Base-by-base conservation (phyloP, 2,113 vertebrate genomes). In the Herpailurus yagouaroundi region DNA sequence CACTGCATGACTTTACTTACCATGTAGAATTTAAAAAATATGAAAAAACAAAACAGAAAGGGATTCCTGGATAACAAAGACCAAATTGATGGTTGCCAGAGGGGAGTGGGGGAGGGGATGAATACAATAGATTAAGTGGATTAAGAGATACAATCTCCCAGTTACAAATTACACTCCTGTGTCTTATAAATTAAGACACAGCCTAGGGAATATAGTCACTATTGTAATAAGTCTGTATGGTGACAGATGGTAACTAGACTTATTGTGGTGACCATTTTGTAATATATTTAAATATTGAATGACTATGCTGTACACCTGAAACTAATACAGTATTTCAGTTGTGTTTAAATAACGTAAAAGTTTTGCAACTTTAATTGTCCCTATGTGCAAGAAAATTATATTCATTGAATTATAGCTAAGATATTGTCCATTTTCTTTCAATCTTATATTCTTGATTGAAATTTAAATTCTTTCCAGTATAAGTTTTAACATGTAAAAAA, bases 351-450 rank as follows among this genome's bases (percentile, higher is more conserved):
- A 73, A 36, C 3, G 10, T 23, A 73, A 73, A 73, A 73, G 21
- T 41, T 21, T 14, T 15, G 21, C 33, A 86, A 69, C 21, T 76
- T 95, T 71, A 76, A 69, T 66, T 4, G 48, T 57, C 3, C 4
- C 29, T 88, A 90, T 29, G 36, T 63, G 27, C 21, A 93, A 92
- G 19, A 89, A 95, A 92, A 94, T 94, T 52, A 60, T 79, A 89
- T 77, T 73, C 48, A 79, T 29, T 95, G 31, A 68, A 88, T 69
- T 96, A 2, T 85, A 95, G 52, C 25, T 84, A 82, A 96, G 92
- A 71, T 27, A 66, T 27, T 73, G 5, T 3, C 5, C 4, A 80
- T 81, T 97, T 97, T 73, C 38, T 74, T 81, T 85, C 11, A 69
- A 38, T 84, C 33, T 60, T 63, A 0, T 63, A 48, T 73, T 96